Percentiles rank a stretch among this genome's conserved stretches.
These are phyloP conservation scores for Hypomecis atomaria DNA, from an alignment of 2,888 invertebrate genomes.

Conservation along the genomic window DNA sequence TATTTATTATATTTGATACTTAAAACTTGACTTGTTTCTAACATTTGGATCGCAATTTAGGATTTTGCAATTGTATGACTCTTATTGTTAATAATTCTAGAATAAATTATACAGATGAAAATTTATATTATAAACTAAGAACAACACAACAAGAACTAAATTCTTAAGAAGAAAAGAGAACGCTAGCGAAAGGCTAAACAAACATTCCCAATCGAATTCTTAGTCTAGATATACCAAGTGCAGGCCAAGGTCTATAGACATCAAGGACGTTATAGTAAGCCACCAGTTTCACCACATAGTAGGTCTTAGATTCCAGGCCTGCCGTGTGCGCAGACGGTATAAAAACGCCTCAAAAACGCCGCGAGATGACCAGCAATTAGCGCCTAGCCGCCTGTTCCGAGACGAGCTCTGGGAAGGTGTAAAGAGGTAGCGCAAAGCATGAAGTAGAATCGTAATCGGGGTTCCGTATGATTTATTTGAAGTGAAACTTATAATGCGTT, in stretches of 20 bases:
- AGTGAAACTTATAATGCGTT: too few relatives aligned
- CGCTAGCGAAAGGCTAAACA: not conserved
- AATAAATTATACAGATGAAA: too few relatives aligned
- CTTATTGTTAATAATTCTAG: too few relatives aligned
- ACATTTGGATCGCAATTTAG: too few relatives aligned
- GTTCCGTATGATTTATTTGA: too few relatives aligned
- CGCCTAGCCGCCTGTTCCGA: conserved; percentile 53
- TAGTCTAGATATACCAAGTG: too few relatives aligned
- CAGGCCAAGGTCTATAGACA: conserved; percentile 12
- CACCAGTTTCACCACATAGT: conserved; percentile 28
- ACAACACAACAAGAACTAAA: too few relatives aligned
- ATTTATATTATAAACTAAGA: too few relatives aligned
- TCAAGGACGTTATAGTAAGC: conserved; percentile 14
- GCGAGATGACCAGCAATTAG: conserved; percentile 63
- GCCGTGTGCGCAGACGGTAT: conserved; percentile 38
- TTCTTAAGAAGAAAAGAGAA: not conserved
- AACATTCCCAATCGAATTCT: not conserved
- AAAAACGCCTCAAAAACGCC: conserved; percentile 66
- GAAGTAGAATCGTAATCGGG: not conserved
- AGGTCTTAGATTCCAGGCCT: conserved; percentile 46
- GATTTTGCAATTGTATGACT: too few relatives aligned
- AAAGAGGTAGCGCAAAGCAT: conserved; percentile 23
- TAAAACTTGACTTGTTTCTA: too few relatives aligned
- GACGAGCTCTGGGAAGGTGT: conserved; percentile 47
- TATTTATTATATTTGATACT: too few relatives aligned